These are phyloP conservation scores for Heterodera schachtii DNA, from an alignment of 1,140 invertebrate genomes.

Conservation along the genomic window DNA sequence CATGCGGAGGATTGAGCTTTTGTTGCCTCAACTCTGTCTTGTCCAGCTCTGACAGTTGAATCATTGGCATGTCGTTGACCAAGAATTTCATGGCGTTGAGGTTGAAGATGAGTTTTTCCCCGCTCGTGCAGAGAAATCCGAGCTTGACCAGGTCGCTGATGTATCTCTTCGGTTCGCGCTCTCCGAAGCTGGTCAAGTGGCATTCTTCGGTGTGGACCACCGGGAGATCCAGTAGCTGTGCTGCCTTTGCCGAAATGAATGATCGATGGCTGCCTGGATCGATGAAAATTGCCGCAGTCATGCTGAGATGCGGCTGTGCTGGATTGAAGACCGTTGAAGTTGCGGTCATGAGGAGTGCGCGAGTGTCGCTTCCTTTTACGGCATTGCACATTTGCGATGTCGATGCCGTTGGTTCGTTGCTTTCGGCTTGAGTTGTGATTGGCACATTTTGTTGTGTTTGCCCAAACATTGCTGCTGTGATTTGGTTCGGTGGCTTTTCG, in stretches of 20 bases:
- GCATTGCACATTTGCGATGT: background rate
- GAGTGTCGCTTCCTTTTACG: background rate
- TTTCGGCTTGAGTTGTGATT: background rate
- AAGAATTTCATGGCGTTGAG: too few relatives aligned
- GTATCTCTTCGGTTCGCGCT: background rate
- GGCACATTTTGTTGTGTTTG: background rate
- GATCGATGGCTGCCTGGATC: slow-evolving; percentile 7
- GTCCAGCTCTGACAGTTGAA: background rate
- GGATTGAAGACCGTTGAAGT: slow-evolving; percentile 5
- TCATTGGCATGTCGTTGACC: too few relatives aligned
- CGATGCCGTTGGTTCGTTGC: background rate
- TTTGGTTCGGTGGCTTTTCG: too few relatives aligned
- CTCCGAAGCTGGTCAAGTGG: background rate
- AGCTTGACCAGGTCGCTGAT: slow-evolving; percentile 1
- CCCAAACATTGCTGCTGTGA: background rate
- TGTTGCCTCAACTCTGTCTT: background rate
- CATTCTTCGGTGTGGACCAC: background rate
- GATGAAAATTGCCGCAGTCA: background rate
- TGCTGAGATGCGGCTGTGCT: too few relatives aligned
- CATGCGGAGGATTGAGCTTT: background rate
- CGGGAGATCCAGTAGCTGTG: background rate
- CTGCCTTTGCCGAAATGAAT: background rate
- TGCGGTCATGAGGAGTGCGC: background rate
- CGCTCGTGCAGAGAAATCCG: background rate
- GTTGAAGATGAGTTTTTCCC: background rate